A percentile compares a stretch with the other conserved stretches of the same genome.
phyloP scores from a whole-genome alignment of 2,888 invertebrate genomes.

The Drosophila mettleri region DNA sequence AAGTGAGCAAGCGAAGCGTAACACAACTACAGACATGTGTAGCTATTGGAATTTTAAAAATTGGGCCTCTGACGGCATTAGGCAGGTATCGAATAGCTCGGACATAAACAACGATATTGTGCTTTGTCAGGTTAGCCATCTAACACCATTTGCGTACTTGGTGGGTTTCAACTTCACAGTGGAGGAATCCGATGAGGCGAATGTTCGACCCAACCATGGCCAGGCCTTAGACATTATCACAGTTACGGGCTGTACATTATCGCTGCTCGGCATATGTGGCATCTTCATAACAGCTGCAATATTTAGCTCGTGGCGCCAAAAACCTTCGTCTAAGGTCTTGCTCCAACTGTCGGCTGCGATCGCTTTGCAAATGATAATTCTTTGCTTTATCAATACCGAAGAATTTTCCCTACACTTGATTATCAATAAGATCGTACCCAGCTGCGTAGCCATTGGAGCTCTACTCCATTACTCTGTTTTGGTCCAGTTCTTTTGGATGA shows the following conservation, averaged over 20 bases:
- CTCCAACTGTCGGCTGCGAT: slow-evolving; percentile 88
- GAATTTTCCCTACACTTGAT: slow-evolving; percentile 78
- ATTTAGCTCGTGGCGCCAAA: slow-evolving; percentile 88
- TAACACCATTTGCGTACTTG: slow-evolving; percentile 88
- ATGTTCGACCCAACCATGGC: slow-evolving; percentile 26
- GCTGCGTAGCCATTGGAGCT: slow-evolving; percentile 87
- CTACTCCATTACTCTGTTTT: slow-evolving; percentile 89
- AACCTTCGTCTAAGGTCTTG: slow-evolving; percentile 88
- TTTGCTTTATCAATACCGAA: slow-evolving; percentile 82
- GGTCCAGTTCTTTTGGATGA: slow-evolving; percentile 90
- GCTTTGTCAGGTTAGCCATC: slow-evolving; percentile 86
- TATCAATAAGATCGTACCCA: slow-evolving; percentile 73
- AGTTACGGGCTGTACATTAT: slow-evolving; percentile 87
- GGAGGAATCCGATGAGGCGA: slow-evolving; percentile 34
- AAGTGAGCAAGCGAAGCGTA: neutral
- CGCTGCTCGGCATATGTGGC: slow-evolving; percentile 86
- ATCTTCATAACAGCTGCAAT: slow-evolving; percentile 87
- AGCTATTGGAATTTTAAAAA: slow-evolving; percentile 87
- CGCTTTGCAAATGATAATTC: slow-evolving; percentile 86
- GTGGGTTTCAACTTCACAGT: slow-evolving; percentile 69
- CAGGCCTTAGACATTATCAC: slow-evolving; percentile 87
- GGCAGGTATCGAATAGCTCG: slow-evolving; percentile 79
- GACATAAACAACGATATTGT: slow-evolving; percentile 83
- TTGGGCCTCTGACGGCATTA: slow-evolving; percentile 87
- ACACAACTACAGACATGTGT: slow-evolving; percentile 78